A percentile compares a stretch with the other conserved stretches of the same genome.
Conservation (phyloP, 2,113 vertebrate genomes). For the Anolis sagrei region DNA sequence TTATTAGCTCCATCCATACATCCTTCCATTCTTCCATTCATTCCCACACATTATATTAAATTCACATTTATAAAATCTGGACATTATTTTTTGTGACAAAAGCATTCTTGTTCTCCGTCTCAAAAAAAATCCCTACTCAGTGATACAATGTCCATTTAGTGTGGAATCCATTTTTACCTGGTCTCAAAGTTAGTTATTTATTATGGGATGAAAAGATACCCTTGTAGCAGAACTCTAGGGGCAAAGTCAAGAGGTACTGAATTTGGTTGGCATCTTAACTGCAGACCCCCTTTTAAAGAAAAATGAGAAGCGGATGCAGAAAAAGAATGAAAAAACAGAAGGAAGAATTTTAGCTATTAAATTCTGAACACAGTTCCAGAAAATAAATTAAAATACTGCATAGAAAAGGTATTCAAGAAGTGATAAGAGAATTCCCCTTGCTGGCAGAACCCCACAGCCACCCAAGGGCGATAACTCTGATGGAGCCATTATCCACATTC, state of each 20-base stretch:
- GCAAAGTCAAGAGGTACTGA: background rate
- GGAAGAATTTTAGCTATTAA: background rate
- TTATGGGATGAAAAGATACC: background rate
- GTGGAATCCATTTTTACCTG: fast-evolving
- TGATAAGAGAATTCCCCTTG: background rate
- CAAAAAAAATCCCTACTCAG: fast-evolving
- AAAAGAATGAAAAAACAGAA: background rate
- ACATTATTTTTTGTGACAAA: background rate
- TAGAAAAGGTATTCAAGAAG: background rate
- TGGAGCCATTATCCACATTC: background rate
- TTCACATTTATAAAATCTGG: too few relatives aligned
- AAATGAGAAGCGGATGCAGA: fast-evolving
- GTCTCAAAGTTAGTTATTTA: background rate
- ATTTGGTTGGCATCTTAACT: background rate
- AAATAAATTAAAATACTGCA: background rate
- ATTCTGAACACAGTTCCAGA: background rate
- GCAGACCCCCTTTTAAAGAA: background rate
- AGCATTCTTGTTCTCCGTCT: background rate
- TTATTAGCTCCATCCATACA: too few relatives aligned
- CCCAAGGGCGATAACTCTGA: background rate
- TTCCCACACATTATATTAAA: too few relatives aligned
- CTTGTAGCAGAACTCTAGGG: background rate
- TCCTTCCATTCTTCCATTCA: too few relatives aligned
- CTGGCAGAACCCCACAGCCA: background rate
- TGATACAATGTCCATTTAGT: background rate